These are phyloP conservation scores for Semicossyphus pulcher DNA, from an alignment of 2,113 vertebrate genomes.

Conservation along the genomic window DNA sequence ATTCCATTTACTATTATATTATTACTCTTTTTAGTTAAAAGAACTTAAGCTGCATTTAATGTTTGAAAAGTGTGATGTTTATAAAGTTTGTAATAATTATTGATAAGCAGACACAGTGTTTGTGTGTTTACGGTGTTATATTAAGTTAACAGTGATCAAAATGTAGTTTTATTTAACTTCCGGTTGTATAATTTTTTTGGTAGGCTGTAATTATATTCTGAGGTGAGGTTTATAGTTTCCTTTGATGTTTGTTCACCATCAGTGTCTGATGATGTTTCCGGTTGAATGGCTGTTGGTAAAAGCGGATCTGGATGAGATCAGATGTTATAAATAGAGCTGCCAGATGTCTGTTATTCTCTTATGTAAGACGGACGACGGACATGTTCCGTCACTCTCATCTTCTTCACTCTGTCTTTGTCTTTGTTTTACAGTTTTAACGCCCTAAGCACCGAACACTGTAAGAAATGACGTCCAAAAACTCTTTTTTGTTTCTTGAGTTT, in stretches of 20 bases:
- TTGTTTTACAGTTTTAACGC: neutral
- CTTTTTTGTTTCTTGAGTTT: neutral
- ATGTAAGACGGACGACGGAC: slow-evolving; percentile 12
- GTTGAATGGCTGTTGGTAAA: neutral
- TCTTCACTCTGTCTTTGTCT: neutral
- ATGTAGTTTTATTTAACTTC: too few relatives aligned
- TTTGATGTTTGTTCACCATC: neutral
- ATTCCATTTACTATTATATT: too few relatives aligned
- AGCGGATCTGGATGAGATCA: slow-evolving; percentile 58
- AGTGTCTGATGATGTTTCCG: neutral
- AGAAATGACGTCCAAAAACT: neutral
- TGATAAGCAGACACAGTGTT: too few relatives aligned
- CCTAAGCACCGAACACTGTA: neutral
- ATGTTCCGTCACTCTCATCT: too few relatives aligned
- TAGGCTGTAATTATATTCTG: neutral
- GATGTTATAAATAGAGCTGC: slow-evolving; percentile 56
- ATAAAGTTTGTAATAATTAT: too few relatives aligned
- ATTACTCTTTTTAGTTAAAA: too few relatives aligned
- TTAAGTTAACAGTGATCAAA: too few relatives aligned
- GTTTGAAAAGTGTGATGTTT: too few relatives aligned
- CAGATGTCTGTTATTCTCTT: slow-evolving; percentile 59
- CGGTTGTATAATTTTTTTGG: too few relatives aligned
- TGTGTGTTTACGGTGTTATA: too few relatives aligned
- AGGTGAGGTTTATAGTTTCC: neutral
- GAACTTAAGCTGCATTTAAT: too few relatives aligned